Evolutionary conservation across 1,140 invertebrate species (phyloP).

Genomic region (Planococcus citri): DNA sequence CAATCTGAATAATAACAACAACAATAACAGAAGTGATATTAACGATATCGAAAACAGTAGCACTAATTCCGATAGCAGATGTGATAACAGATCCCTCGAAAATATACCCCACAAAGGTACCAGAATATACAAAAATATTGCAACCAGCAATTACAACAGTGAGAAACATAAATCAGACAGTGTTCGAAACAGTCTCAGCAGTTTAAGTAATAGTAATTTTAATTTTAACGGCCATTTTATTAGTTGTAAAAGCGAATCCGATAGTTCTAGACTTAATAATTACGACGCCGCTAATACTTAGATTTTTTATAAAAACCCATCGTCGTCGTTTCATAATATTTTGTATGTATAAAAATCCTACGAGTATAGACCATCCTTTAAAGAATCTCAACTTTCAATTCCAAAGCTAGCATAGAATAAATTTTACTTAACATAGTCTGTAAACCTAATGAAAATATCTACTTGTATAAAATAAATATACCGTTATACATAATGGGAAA

Average conservation of each 20-base stretch:
- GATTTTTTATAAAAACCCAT: too few relatives aligned
- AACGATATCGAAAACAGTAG: conserved; percentile 5
- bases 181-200: neutral
- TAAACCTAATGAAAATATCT: too few relatives aligned
- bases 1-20: neutral
- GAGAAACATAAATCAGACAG: neutral
- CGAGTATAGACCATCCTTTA: neutral
- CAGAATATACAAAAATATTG: neutral
- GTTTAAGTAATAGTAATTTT: neutral
- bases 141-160: neutral
- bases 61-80: conserved; percentile 4
- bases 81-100: neutral
- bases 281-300: neutral
- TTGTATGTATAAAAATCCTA: neutral
- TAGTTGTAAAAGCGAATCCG: neutral
- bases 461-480: too few relatives aligned
- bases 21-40: neutral
- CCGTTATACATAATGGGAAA: too few relatives aligned
- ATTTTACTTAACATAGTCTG: too few relatives aligned
- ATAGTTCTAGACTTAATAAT: neutral
- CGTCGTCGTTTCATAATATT: too few relatives aligned
- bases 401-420: neutral
- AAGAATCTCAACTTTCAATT: neutral
- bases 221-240: conserved; percentile 10
- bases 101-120: neutral